Percentiles rank a stretch among this genome's conserved stretches.
These are phyloP conservation scores for Heteromormyrus szaboi DNA, from an alignment of 2,797 vertebrate genomes.

Conservation along the genomic window DNA sequence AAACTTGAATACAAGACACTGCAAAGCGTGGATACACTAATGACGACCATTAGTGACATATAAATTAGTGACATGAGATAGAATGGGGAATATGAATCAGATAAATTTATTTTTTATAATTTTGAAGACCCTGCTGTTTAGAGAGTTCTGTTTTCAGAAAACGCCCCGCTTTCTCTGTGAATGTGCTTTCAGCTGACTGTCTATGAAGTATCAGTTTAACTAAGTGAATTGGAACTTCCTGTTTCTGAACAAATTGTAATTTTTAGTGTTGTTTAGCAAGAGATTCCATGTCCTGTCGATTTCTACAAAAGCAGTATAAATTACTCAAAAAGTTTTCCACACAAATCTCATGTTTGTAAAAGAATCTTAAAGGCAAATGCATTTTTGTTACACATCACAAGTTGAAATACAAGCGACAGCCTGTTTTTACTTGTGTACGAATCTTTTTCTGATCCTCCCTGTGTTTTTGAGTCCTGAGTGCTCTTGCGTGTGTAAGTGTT, in stretches of 20 bases:
- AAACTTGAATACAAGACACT: not conserved
- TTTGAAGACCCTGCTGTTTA: not conserved
- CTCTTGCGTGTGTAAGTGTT: not conserved
- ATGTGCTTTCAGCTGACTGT: not conserved
- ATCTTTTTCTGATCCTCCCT: not conserved
- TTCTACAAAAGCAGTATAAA: not conserved
- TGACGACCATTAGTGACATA: not conserved
- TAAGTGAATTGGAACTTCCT: not conserved
- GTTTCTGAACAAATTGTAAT: not conserved
- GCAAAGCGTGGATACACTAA: not conserved
- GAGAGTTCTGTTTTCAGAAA: not conserved
- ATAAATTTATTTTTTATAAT: not conserved
- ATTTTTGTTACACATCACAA: conserved; percentile 3
- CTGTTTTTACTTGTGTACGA: not conserved
- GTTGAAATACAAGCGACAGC: not conserved
- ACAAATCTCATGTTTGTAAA: not conserved
- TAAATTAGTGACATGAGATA: not conserved
- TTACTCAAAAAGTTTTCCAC: not conserved
- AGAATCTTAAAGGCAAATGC: not conserved
- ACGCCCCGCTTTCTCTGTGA: not conserved
- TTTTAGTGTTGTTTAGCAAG: not conserved
- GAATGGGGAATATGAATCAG: not conserved
- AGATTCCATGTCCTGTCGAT: not conserved
- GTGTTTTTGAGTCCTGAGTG: not conserved
- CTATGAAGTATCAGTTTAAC: not conserved